Percentiles rank a stretch among this genome's conserved stretches.
Conservation (phyloP, 2,797 vertebrate species). For the Hoplostethus atlanticus region DNA sequence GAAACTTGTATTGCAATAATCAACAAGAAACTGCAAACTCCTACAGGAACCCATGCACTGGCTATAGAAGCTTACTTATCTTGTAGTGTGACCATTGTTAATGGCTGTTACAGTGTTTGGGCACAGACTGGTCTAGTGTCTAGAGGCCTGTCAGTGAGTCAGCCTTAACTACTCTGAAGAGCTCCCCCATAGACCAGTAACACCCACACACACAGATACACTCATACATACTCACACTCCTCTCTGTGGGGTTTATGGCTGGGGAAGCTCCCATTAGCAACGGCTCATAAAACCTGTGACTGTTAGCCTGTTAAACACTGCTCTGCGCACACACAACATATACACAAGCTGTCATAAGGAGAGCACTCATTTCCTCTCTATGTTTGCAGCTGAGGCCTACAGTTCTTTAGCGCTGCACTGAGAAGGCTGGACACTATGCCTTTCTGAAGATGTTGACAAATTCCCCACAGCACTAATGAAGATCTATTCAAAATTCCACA, state of each 20-base stretch:
- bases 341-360: not conserved
- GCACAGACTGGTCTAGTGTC: constrained; percentile 44
- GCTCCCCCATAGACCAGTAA: constrained; percentile 52
- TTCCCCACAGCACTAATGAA: not conserved
- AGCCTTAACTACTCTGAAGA: constrained; percentile 65
- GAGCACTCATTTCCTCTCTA: no score
- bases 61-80: not conserved
- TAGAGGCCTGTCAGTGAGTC: constrained; percentile 70
- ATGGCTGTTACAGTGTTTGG: constrained; percentile 56
- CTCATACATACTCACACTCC: constrained; percentile 52
- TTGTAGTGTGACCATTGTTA: constrained; percentile 40
- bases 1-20: not conserved
- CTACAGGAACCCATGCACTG: not conserved
- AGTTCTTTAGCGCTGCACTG: no score
- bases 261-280: constrained; percentile 81
- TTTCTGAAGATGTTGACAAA: not conserved
- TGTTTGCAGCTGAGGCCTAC: no score
- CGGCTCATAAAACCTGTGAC: constrained; percentile 81
- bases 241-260: constrained; percentile 72
- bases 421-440: not conserved
- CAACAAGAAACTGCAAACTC: not conserved
- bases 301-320: constrained; percentile 77
- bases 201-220: constrained; percentile 39
- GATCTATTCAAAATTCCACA: not conserved
- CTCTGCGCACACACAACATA: constrained; percentile 43